Conservation (phyloP, 1,140 invertebrate species). For the Achatina immaculata region DNA sequence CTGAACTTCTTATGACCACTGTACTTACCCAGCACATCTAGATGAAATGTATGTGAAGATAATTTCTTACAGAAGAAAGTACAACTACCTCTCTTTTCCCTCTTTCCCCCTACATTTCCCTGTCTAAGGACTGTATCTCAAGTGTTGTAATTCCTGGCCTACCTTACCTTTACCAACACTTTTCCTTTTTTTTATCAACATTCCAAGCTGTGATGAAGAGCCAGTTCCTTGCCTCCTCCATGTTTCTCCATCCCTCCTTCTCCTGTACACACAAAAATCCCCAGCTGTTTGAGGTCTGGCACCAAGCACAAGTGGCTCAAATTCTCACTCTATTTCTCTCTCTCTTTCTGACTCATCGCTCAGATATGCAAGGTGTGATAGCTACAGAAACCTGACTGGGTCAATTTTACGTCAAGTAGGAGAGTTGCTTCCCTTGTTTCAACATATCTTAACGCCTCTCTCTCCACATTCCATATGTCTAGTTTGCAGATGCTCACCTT, state of each 20-base stretch:
- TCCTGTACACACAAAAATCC: background rate
- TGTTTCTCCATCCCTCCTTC: background rate
- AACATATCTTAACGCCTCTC: background rate
- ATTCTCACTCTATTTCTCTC: background rate
- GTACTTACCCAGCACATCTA: too few relatives aligned
- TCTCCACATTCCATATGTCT: too few relatives aligned
- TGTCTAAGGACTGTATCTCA: background rate
- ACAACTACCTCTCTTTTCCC: background rate
- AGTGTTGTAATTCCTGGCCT: background rate
- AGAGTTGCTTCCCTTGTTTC: background rate
- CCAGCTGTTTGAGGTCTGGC: background rate
- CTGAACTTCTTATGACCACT: too few relatives aligned
- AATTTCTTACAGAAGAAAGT: too few relatives aligned
- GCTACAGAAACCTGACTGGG: conserved; percentile 6
- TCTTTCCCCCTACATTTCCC: background rate
- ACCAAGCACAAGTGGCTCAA: background rate
- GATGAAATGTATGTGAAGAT: too few relatives aligned
- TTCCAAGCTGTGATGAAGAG: too few relatives aligned
- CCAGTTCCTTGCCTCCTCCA: background rate
- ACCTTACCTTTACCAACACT: background rate
- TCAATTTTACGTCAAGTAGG: background rate
- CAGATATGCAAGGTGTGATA: conserved; percentile 11
- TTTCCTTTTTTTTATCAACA: background rate
- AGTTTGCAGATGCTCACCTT: too few relatives aligned
- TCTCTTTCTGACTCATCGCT: background rate